phyloP scores from a whole-genome alignment of 2,888 invertebrate species.

The Ametastegia equiseti region DNA sequence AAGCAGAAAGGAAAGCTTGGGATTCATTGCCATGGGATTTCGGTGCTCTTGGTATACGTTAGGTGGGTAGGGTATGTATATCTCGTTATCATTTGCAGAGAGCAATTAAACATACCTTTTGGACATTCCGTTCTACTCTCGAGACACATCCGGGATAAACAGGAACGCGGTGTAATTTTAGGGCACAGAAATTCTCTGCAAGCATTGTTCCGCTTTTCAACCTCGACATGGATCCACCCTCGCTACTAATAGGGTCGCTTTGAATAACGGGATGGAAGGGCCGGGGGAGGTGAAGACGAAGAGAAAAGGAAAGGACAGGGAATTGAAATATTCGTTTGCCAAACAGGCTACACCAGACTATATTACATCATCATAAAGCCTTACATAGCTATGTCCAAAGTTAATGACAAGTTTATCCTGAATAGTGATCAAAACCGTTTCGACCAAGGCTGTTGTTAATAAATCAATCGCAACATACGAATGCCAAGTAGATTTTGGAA shows the following conservation, averaged over 20 bases:
- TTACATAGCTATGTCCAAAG: neutral
- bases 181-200: neutral
- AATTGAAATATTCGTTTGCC: conserved; percentile 16
- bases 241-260: neutral
- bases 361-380: neutral
- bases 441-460: too few species aligned
- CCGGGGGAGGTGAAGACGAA: too few species aligned
- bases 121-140: neutral
- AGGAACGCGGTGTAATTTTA: neutral
- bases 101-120: neutral
- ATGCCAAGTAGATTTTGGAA: neutral
- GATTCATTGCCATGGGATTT: too few species aligned
- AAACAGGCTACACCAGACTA: neutral
- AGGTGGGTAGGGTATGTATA: too few species aligned
- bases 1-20: too few species aligned
- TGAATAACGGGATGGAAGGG: neutral
- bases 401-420: neutral
- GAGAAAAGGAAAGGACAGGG: neutral
- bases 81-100: neutral
- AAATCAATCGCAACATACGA: too few species aligned
- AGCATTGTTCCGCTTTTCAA: conserved; percentile 10
- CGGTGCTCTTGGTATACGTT: too few species aligned
- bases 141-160: neutral
- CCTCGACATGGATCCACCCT: conserved; percentile 10
- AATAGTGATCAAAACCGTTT: too few species aligned